These are phyloP conservation scores for Nudaria mundana DNA, from an alignment of 2,888 invertebrate species.

Conservation along the genomic window DNA sequence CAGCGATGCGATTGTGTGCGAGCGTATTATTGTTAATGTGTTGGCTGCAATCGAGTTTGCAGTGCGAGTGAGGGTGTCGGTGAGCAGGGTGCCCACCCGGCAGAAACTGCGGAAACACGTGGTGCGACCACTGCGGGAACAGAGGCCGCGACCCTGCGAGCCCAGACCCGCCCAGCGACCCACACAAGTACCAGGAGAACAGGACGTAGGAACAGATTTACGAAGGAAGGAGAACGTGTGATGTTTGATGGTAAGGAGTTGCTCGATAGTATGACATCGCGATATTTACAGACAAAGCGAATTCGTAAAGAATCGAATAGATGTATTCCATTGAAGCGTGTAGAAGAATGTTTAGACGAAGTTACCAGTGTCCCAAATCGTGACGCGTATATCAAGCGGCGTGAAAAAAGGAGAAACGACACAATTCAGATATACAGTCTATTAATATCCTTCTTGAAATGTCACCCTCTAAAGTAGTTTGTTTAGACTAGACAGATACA, in stretches of 20 bases:
- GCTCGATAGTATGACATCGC: constrained; percentile 28
- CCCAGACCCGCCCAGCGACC: constrained; percentile 5
- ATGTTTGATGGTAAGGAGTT: constrained; percentile 15
- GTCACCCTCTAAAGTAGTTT: constrained; percentile 41
- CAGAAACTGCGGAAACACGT: constrained; percentile 96
- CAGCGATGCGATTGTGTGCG: constrained; percentile 78
- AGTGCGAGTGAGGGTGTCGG: constrained; percentile 81
- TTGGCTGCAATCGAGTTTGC: constrained; percentile 76
- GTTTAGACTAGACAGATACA: background rate
- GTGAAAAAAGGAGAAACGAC: constrained; percentile 80
- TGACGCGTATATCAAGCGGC: constrained; percentile 79
- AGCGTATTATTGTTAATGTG: constrained; percentile 75
- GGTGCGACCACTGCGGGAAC: constrained; percentile 97
- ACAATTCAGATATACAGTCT: constrained; percentile 72
- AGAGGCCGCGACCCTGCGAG: constrained; percentile 86
- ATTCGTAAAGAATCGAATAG: constrained; percentile 28
- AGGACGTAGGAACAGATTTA: constrained; percentile 10
- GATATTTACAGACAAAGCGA: constrained; percentile 21
- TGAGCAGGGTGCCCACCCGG: constrained; percentile 91
- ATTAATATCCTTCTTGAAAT: constrained; percentile 44
- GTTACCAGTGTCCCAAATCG: constrained; percentile 79
- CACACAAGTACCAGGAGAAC: constrained; percentile 11
- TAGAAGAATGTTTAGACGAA: constrained; percentile 62
- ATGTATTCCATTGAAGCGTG: constrained; percentile 47
- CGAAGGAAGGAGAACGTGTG: constrained; percentile 8